phyloP scores from a whole-genome alignment of 2,113 vertebrate species.

The Myotis yumanensis region DNA sequence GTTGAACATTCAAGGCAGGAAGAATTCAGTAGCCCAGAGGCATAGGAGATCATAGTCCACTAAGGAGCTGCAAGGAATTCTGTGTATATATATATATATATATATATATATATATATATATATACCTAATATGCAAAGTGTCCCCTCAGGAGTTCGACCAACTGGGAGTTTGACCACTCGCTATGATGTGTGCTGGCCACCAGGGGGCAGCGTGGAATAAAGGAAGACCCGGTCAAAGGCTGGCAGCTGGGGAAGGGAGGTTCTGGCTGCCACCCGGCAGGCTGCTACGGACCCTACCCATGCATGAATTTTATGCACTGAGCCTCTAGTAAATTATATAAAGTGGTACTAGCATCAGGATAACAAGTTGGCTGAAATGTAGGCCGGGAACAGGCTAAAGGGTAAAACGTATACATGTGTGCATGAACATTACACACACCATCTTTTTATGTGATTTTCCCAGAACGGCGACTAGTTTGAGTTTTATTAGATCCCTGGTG shows the following conservation, averaged over 20 bases:
- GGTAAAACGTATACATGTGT: not conserved
- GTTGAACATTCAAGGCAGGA: not conserved
- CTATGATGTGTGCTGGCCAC: too few species aligned
- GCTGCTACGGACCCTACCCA: too few species aligned
- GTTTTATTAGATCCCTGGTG: not conserved
- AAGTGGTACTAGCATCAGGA: not conserved
- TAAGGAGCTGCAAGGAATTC: not conserved
- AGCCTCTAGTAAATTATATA: not conserved
- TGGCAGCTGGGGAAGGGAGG: too few species aligned
- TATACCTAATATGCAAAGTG: too few species aligned
- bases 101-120: too few species aligned
- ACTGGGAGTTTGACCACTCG: too few species aligned
- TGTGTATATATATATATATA: too few species aligned
- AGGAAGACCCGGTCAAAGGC: too few species aligned
- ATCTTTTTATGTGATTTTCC: not conserved
- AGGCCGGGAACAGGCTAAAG: not conserved
- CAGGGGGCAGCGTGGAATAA: too few species aligned
- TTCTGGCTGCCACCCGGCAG: too few species aligned
- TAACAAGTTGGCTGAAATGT: not conserved
- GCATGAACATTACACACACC: not conserved
- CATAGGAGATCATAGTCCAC: not conserved
- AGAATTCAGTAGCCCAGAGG: not conserved
- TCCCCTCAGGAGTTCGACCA: too few species aligned
- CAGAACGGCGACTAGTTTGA: not conserved
- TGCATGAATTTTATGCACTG: too few species aligned